Evolutionary conservation across 2,888 invertebrate genomes (phyloP), one percentile per base, ranked within the genome.

Genomic region (Eremobia ochroleuca): DNA sequence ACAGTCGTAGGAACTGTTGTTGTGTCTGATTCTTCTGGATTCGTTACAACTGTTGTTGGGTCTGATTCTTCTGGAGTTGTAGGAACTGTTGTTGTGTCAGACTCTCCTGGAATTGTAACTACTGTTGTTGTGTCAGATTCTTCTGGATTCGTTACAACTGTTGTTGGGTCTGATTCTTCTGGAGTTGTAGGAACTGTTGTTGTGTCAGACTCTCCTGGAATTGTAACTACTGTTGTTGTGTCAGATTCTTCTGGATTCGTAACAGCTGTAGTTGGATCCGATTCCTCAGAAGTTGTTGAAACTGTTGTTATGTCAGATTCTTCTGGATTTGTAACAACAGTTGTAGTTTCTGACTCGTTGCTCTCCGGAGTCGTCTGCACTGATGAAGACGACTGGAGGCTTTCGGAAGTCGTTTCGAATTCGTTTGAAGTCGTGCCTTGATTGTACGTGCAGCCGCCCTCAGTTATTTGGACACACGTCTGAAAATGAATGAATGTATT

Each of bases 381-480:
- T 25, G 58, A 40, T 71, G 80, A 64, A 81, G 80, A 71, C 21
- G 81, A 74, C 58, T 58, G 80, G 81, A 81, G 58, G 40, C 49
- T 43, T 68, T 74, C 80, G 18, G 79, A 68, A 46, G 82, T 75
- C 1, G 58, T 73, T 59, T 74, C 66, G 0, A 77, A 66, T n/a
- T 15, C 37, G 21, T 34, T 43, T 11, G 81, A 28, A 31, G 86
- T 74, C 18, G 77, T 62, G 8, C 64, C 46, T 49, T 69, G 31
- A 46, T 77, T 76, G 2, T 85, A 64, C 2, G 88, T 83, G 21
- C 87, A 87, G 2, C 87, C 87, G 0, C 87, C 87, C 21, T 86
- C 88, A 4, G 76, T 65, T 46, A 87, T 88, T 4, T 11, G 15
- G 0, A 82, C 66, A 49, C 87, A 87, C 0, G 31, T 15, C 87